Evolutionary conservation across 2,797 vertebrate genomes (phyloP).

Genomic region (Pangasius larnaudii): DNA sequence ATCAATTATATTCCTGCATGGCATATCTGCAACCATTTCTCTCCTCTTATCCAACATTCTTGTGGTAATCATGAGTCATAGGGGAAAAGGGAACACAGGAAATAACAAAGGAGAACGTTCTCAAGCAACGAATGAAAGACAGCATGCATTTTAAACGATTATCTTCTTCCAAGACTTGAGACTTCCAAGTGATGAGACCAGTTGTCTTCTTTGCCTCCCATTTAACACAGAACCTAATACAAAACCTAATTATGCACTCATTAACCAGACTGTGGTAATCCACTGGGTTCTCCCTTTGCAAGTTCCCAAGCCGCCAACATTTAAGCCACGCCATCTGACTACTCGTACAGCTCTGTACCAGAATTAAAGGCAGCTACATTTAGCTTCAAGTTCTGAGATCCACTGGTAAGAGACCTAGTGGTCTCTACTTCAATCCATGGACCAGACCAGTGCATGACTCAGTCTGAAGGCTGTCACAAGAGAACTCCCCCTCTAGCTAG

Average conservation of each 20-base stretch:
- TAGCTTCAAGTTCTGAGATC: conserved; percentile 21
- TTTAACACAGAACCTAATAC: neutral
- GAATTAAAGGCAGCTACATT: conserved; percentile 38
- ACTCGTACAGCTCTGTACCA: conserved; percentile 10
- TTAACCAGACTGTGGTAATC: conserved; percentile 38
- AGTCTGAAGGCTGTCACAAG: conserved; percentile 33
- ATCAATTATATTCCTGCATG: conserved; percentile 15
- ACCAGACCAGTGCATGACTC: conserved; percentile 35
- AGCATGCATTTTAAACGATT: conserved; percentile 1
- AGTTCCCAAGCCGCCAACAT: conserved; percentile 9
- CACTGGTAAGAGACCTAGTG: conserved; percentile 26
- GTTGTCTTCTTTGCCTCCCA: conserved; percentile 14
- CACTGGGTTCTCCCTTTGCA: conserved; percentile 30
- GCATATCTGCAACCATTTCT: conserved; percentile 21
- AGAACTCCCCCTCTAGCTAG: conserved; percentile 50
- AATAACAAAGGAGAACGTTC: neutral
- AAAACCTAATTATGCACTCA: conserved; percentile 31
- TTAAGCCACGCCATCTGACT: conserved; percentile 21
- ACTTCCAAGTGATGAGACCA: neutral
- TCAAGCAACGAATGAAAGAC: neutral
- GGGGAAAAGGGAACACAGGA: neutral
- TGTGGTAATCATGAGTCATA: neutral
- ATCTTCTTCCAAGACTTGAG: conserved; percentile 9
- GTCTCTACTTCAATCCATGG: conserved; percentile 39
- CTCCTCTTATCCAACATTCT: conserved; percentile 19